Evolutionary conservation across 2,888 invertebrate species (phyloP).

Genomic region (Petrophora chlorosata): DNA sequence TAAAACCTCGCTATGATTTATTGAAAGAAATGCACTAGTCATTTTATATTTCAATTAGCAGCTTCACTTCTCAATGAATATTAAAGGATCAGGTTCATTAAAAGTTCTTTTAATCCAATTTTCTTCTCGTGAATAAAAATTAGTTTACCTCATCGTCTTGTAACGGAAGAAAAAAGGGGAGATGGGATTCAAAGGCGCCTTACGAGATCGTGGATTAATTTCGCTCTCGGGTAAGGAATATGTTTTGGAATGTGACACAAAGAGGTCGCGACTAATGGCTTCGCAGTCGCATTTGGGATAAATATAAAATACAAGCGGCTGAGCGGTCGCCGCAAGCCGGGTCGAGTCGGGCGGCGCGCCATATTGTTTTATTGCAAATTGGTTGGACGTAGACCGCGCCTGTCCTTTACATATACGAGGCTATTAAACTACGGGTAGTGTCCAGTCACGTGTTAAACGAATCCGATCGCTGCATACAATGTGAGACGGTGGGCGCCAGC

Average conservation of each 20-base stretch:
- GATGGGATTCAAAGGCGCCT: conserved; percentile 40
- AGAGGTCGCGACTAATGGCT: conserved; percentile 63
- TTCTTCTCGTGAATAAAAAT: conserved; percentile 53
- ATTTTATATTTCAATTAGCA: conserved; percentile 5
- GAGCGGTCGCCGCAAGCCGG: conserved; percentile 57
- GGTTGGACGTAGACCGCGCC: conserved; percentile 78
- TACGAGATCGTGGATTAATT: conserved; percentile 52
- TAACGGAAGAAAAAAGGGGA: conserved; percentile 38
- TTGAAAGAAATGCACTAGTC: background rate
- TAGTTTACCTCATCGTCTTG: conserved; percentile 46
- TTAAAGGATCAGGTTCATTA: conserved; percentile 54
- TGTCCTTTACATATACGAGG: conserved; percentile 82
- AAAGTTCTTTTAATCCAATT: conserved; percentile 62
- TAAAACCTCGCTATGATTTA: background rate
- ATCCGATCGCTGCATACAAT: conserved; percentile 74
- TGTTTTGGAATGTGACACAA: conserved; percentile 59
- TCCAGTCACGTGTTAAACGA: conserved; percentile 83
- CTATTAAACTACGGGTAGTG: conserved; percentile 78
- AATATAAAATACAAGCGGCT: conserved; percentile 59
- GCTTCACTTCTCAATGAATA: conserved; percentile 53
- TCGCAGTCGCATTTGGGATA: conserved; percentile 51
- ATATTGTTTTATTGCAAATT: conserved; percentile 84
- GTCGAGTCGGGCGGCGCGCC: conserved; percentile 60
- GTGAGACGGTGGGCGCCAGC: conserved; percentile 52
- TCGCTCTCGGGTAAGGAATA: conserved; percentile 46